Base-by-base conservation (phyloP, 2,888 invertebrate genomes). In the Scrobipalpa costella region DNA sequence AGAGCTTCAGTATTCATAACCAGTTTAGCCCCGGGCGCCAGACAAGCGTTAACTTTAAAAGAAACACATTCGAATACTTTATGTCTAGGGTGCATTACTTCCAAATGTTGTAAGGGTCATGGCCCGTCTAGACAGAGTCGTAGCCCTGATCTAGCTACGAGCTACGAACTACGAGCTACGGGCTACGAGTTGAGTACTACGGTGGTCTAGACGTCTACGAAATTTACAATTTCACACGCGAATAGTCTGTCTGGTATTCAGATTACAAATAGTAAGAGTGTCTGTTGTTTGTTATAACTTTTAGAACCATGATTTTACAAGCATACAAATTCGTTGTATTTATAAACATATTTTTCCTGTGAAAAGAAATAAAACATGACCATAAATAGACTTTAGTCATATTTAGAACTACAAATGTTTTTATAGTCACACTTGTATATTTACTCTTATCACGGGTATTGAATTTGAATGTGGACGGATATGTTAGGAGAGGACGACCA, bases 101-200 rank as follows among this genome's bases (percentile, higher is more conserved):
- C 33, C 7, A 17, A 47, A 52, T 38, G 73, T 72, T 80, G 77
- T 75, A 80, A 77, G 78, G 88, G 86, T 84, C 86, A 80, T 79
- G 80, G 80, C 83, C 86, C 72, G 90, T 88, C 90, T 89, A 89
- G 90, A 88, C 89, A 73, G 44, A 44, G 44, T 44, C 44, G 44
- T 44, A 44, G 44, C 44, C 44, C 44, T 44, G 44, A 44, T 44
- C 44, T 70, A 76, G 74, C 75, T 79, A 76, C 75, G 77, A 75
- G 75, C 75, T 60, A 27, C 33, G 50, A 9, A 21, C 21, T 52
- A 52, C 50, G 50, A 27, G 33, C 34, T 55, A 15, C 33, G 50
- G 8, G 50, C 19, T 50, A 52, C 50, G 50, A 52, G 33, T 15
- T 55, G 9, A 61, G 7, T 21, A 52, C 61, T 75, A 74, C 55